A percentile compares a stretch with the other conserved stretches of the same genome.
Conservation (phyloP, 2,797 vertebrate genomes). For the Limnodromus scolopaceus region DNA sequence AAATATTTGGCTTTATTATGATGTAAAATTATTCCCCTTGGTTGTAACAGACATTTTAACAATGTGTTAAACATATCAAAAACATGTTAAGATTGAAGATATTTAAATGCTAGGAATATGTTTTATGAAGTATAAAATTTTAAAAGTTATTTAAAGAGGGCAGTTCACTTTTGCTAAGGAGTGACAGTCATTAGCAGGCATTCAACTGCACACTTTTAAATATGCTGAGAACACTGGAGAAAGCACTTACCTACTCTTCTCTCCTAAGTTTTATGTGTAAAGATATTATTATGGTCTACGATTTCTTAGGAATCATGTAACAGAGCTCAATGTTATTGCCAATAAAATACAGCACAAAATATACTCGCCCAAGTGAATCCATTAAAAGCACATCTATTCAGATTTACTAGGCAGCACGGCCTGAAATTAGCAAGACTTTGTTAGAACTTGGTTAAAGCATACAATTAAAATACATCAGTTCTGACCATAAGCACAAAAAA, state of each 20-base stretch:
- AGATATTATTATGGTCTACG: background rate
- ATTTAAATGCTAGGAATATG: background rate
- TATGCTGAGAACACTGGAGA: background rate
- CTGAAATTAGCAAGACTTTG: background rate
- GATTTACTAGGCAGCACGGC: background rate
- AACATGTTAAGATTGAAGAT: background rate
- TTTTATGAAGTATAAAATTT: background rate
- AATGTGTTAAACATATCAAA: background rate
- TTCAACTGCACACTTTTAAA: background rate
- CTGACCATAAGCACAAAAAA: background rate
- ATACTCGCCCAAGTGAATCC: background rate
- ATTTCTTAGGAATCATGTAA: background rate
- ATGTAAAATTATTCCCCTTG: background rate
- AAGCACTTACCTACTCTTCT: slow-evolving; percentile 29
- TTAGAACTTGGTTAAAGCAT: background rate
- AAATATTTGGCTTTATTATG: slow-evolving; percentile 18
- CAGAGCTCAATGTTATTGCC: background rate
- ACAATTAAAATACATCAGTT: background rate
- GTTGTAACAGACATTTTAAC: background rate
- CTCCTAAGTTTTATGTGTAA: background rate
- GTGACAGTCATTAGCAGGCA: background rate
- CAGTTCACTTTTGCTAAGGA: background rate
- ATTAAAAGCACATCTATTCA: background rate
- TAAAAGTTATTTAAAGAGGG: background rate
- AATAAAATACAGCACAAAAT: background rate